These are phyloP conservation scores for Notarius quadriscutis DNA, from an alignment of 2,113 vertebrate genomes.

Conservation along the genomic window DNA sequence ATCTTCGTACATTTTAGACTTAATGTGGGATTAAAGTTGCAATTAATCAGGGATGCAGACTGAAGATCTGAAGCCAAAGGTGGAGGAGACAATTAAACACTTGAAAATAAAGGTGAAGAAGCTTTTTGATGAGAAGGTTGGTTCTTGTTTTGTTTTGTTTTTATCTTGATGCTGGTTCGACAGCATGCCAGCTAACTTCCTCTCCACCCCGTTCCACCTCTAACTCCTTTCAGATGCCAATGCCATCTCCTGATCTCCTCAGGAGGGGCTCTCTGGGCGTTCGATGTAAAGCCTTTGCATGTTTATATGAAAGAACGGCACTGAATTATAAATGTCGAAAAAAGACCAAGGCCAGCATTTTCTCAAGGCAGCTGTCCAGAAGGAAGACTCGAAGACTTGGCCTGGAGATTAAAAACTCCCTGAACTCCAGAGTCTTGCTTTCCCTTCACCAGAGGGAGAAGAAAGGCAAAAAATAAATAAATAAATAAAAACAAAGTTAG, in stretches of 20 bases:
- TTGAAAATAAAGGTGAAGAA: background rate
- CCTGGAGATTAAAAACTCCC: slow-evolving; percentile 56
- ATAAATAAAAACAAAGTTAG: slow-evolving; percentile 49
- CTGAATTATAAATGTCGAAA: slow-evolving; percentile 53
- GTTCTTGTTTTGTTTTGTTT: background rate
- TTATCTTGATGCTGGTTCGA: background rate
- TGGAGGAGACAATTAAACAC: slow-evolving; percentile 11
- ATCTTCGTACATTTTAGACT: background rate
- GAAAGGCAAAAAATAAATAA: slow-evolving; percentile 37
- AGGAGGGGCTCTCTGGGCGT: slow-evolving; percentile 36
- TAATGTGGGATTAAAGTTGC: background rate
- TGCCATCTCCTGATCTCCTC: slow-evolving; percentile 43
- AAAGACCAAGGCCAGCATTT: slow-evolving; percentile 45
- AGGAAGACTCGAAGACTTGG: slow-evolving; percentile 36
- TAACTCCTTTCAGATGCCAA: slow-evolving; percentile 12
- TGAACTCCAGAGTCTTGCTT: slow-evolving; percentile 21
- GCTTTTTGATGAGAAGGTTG: background rate
- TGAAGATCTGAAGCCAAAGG: background rate
- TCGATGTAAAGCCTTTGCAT: slow-evolving; percentile 27
- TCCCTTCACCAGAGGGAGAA: slow-evolving; percentile 43
- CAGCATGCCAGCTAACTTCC: slow-evolving; percentile 42
- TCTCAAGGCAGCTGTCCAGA: slow-evolving; percentile 46
- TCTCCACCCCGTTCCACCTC: background rate
- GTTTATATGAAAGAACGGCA: slow-evolving; percentile 49
- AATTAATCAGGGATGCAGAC: background rate